Base-by-base conservation (phyloP, 1,140 invertebrate genomes). In the Orius laevigatus region DNA sequence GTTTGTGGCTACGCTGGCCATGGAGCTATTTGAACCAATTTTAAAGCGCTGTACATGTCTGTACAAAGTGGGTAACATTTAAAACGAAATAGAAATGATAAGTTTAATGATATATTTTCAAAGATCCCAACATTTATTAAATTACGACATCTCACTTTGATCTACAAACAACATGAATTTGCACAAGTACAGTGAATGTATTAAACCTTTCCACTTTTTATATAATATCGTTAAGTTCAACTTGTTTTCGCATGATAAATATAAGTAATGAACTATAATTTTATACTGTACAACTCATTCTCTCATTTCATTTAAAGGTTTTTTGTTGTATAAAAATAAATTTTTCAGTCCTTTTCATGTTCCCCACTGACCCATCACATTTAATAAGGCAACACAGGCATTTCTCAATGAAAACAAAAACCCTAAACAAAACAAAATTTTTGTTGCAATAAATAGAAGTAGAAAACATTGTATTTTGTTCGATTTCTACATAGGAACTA, bases 271-370 rank as follows among this genome's bases (percentile, higher is more conserved):
- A 15, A 16, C 25, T 35, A 12, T 14, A 39, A 39, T 39, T 39
- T 14, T 14, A 39, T 39, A 39, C 3, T 39, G 33, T 16, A 39
- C n/a, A 39, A 39, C 25, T 25, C 25, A 4, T 25, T 14, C 12
- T 45, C 31, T 32, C 14, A 19, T 43, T 19, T 25, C 25, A 8
- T 25, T 25, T 4, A 25, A 25, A 25, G 25, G 5, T 45, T 45
- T 46, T 35, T 35, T 46, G 8, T 46, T 46, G 45, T 46, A 46
- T 36, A 46, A 46, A 46, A 46, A 46, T 46, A 46, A 46, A 46
- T 46, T 19, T 46, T 34, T 46, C 45, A 35, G 45, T 35, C 10
- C 15, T 45, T 31, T 45, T 20, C 34, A 16, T 12, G 25, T 25
- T 25, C 25, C 25, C 25, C 25, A 25, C 14, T 46, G 45, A 46